phyloP scores from a whole-genome alignment of 2,888 invertebrate genomes.

The Callyntrura sp. region DNA sequence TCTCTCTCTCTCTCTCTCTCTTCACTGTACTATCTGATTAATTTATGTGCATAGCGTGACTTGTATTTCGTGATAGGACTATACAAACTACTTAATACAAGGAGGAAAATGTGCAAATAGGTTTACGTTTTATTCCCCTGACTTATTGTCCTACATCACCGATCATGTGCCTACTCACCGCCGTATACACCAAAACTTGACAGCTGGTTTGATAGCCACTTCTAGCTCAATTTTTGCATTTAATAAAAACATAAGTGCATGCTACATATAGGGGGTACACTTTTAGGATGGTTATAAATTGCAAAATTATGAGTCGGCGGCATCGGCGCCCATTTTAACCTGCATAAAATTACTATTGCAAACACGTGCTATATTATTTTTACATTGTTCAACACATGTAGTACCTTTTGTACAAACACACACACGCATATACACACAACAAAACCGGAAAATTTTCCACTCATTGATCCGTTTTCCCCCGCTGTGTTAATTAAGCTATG shows the following conservation, averaged over 20 bases:
- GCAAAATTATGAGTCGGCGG: neutral
- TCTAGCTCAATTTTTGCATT: neutral
- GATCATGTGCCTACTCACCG: neutral
- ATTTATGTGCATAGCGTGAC: conserved; percentile 75
- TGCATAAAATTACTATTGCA: no score
- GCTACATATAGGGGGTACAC: no score
- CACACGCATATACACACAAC: no score
- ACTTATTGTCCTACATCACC: conserved; percentile 20
- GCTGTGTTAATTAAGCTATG: conserved; percentile 60
- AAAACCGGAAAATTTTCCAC: conserved; percentile 46
- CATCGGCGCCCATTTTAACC: no score
- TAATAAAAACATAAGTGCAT: neutral
- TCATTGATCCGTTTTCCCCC: conserved; percentile 48
- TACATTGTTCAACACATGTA: neutral
- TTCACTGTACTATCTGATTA: conserved; percentile 60
- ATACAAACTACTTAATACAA: conserved; percentile 12
- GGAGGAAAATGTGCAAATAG: neutral
- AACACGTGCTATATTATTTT: neutral
- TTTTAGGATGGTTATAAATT: no score
- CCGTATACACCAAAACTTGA: neutral
- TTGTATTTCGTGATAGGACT: conserved; percentile 38
- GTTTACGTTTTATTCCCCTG: conserved; percentile 13
- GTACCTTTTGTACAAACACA: neutral
- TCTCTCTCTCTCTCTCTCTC: neutral
- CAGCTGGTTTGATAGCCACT: conserved; percentile 21